phyloP scores from a whole-genome alignment of 2,888 invertebrate genomes.

The Herminia tarsipennalis region DNA sequence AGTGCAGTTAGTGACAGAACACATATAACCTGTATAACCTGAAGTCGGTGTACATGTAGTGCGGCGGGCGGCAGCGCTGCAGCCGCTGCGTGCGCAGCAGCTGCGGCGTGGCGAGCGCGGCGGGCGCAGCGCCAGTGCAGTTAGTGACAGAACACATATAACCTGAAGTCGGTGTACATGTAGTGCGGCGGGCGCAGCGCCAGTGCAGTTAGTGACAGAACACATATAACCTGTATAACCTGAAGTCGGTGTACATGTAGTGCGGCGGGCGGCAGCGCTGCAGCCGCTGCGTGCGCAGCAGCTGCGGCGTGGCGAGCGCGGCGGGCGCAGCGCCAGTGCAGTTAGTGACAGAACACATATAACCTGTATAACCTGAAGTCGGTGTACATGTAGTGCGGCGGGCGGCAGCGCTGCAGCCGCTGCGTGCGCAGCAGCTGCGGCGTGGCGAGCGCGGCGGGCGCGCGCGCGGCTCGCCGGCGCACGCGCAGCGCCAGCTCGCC shows the following conservation, averaged over 20 bases:
- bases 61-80: constrained; percentile 8
- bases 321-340: constrained; percentile 46
- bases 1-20: too few relatives aligned
- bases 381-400: constrained; percentile 9
- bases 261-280: constrained; percentile 10
- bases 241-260: constrained; percentile 2
- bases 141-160: too few relatives aligned
- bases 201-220: background rate
- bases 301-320: constrained; percentile 34
- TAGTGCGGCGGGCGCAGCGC: constrained; percentile 5
- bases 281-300: too few relatives aligned
- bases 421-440: constrained; percentile 32
- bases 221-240: background rate
- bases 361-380: constrained; percentile 10
- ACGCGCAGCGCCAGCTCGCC: constrained; percentile 52
- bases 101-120: constrained; percentile 37
- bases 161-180: background rate
- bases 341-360: too few relatives aligned
- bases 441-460: constrained; percentile 42
- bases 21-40: too few relatives aligned
- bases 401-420: constrained; percentile 5
- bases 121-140: constrained; percentile 46
- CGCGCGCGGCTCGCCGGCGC: constrained; percentile 53
- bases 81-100: constrained; percentile 19
- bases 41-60: constrained; percentile 3